Base-by-base conservation (phyloP, 2,113 vertebrate genomes). In the Microtus ochrogaster region DNA sequence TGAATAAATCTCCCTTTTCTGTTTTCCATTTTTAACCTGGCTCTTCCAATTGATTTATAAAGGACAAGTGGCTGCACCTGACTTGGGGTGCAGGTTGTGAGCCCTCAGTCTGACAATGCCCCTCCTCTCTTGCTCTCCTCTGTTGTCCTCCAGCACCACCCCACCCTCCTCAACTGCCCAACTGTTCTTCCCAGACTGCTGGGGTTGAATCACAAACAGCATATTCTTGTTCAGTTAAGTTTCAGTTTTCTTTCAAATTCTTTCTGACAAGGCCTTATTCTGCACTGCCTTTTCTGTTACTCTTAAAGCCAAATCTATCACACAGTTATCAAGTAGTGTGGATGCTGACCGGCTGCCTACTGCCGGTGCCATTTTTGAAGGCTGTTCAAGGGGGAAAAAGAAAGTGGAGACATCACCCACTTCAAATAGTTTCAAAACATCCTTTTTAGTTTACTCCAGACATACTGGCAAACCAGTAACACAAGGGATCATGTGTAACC, bases 221-320 rank as follows among this genome's bases (percentile, higher is more conserved):
- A 90, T 4, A 24, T 41, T 30, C 9, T 26, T 55, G 49, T 41
- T 28, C 36, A n/a, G n/a, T 63, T 72, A 12, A 28, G 9, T 41
- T 49, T 52, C 10, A 21, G 13, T 90, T 83, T 95, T 88, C 86
- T 79, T 63, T 88, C 65, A 88, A 41, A 33, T 26, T 68, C 22
- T 63, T 30, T 70, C 21, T 44, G 36, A 63, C 74, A 1, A n/a
- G 81, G 58, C 19, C 47, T 82, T 82, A 58, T 68, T 49, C 5
- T n/a, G 19, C 4, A 63, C 11, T 90, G 52, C 52, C 55, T 82
- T 77, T 58, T 63, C 79, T 33, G 52, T 30, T 55, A n/a, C 12
- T 61, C 30, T 39, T 68, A 89, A 89, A 87, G 33, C 28, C 16
- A 76, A 47, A 55, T n/a, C 72, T 14, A 52, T 52, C 21, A 30